Conservation (phyloP, 2,888 invertebrate genomes). For the Megamerina dolium region DNA sequence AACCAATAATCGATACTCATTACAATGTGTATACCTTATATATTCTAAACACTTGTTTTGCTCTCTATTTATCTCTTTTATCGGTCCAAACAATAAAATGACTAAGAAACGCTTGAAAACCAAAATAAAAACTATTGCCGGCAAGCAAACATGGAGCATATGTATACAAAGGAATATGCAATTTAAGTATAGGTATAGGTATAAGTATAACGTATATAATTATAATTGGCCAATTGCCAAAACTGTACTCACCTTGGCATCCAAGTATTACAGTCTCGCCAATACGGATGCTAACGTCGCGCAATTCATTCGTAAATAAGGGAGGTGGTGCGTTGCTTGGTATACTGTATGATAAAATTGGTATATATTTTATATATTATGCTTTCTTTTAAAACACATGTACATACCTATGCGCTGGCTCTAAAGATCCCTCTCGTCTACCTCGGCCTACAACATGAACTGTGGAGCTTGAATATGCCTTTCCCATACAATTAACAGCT, state of each 20-base stretch:
- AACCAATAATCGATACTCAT: no score
- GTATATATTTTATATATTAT: neutral
- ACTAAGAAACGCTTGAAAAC: no score
- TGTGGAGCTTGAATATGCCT: conserved; percentile 73
- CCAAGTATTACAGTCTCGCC: conserved; percentile 68
- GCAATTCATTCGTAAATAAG: conserved; percentile 68
- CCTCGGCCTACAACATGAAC: conserved; percentile 73
- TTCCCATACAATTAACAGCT: conserved; percentile 84
- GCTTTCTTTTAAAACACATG: neutral
- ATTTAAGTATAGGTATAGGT: no score
- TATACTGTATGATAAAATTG: conserved; percentile 27
- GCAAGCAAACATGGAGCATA: no score
- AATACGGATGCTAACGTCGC: conserved; percentile 69
- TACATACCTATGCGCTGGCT: conserved; percentile 61
- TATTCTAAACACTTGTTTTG: no score
- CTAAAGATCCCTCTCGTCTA: conserved; percentile 63
- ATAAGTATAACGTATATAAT: no score
- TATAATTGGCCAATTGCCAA: no score
- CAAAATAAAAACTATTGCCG: no score
- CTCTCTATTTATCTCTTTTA: no score
- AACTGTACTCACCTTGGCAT: conserved; percentile 60
- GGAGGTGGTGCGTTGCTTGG: conserved; percentile 59
- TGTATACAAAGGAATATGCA: no score
- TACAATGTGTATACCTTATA: no score
- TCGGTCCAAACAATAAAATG: no score